These are phyloP conservation scores for Paramisgurnus dabryanus DNA, from an alignment of 2,113 vertebrate species.

Conservation along the genomic window DNA sequence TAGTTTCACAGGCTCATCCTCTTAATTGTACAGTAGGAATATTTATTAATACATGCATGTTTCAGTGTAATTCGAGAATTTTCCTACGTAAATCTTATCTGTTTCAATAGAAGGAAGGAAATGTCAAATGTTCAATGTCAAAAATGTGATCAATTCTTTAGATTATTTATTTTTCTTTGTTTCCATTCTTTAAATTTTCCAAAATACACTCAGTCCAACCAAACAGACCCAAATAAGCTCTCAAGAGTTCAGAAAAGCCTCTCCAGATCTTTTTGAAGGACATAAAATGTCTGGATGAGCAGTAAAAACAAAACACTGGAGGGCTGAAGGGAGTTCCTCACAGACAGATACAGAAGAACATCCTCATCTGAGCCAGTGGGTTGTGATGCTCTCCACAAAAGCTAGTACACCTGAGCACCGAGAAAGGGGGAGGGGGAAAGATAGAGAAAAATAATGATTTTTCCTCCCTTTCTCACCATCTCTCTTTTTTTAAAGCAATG, in stretches of 20 bases:
- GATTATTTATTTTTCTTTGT: too few species aligned
- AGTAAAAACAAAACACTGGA: conserved; percentile 12
- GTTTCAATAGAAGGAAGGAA: too few species aligned
- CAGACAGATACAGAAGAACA: conserved; percentile 37
- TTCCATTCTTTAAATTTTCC: not conserved
- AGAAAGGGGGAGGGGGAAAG: conserved; percentile 29
- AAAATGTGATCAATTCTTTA: too few species aligned
- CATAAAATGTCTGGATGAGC: not conserved
- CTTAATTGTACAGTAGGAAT: too few species aligned
- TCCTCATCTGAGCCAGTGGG: conserved; percentile 27
- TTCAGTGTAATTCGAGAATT: too few species aligned
- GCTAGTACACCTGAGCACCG: conserved; percentile 38
- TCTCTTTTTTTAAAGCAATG: conserved; percentile 32
- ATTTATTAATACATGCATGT: too few species aligned
- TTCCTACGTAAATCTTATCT: too few species aligned
- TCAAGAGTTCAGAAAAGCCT: not conserved
- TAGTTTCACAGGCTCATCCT: too few species aligned
- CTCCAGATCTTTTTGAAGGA: conserved; percentile 21
- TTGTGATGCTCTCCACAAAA: conserved; percentile 11
- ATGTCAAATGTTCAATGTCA: too few species aligned
- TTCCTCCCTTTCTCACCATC: not conserved
- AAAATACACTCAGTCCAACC: not conserved
- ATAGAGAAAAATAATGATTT: conserved; percentile 12
- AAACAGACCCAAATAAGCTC: not conserved
- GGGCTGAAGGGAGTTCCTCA: conserved; percentile 10